Conservation (phyloP, 2,888 invertebrate genomes). For the Miltochrista miniata region DNA sequence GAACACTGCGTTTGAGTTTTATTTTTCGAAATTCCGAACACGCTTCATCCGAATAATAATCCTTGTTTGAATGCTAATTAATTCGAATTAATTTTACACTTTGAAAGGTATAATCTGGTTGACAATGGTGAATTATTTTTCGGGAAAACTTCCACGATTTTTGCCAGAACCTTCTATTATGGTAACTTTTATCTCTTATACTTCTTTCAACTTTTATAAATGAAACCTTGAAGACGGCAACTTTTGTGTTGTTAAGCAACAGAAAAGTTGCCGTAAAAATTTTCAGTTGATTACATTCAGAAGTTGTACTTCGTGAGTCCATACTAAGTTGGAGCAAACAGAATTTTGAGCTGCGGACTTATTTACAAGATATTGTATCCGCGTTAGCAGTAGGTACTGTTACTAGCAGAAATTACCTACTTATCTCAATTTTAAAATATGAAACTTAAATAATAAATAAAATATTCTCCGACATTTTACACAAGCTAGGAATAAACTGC, state of each 20-base stretch:
- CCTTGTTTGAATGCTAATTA: constrained; percentile 76
- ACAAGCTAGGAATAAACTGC: no score
- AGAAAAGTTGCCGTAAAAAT: constrained; percentile 30
- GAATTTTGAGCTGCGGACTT: constrained; percentile 48
- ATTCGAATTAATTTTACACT: constrained; percentile 68
- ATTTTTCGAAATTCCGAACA: constrained; percentile 59
- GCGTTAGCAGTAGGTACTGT: constrained; percentile 29
- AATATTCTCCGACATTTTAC: no score
- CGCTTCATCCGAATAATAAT: constrained; percentile 68
- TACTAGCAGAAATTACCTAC: no score
- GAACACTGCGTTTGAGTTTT: constrained; percentile 56
- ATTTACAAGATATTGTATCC: constrained; percentile 41
- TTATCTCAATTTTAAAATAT: no score
- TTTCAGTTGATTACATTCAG: constrained; percentile 47
- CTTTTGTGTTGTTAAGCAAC: constrained; percentile 5
- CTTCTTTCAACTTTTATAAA: constrained; percentile 20
- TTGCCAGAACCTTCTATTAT: constrained; percentile 31
- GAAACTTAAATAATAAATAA: no score
- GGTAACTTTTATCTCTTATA: constrained; percentile 13
- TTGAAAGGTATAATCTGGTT: constrained; percentile 56
- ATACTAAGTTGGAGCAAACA: constrained; percentile 46
- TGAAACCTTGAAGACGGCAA: constrained; percentile 7
- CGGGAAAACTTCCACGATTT: constrained; percentile 41
- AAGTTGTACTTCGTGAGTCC: constrained; percentile 44
- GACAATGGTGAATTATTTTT: constrained; percentile 50